Evolutionary conservation across 1,140 invertebrate species (phyloP), one percentile per base, ranked within the genome.

Genomic region (Bactericera cockerelli): DNA sequence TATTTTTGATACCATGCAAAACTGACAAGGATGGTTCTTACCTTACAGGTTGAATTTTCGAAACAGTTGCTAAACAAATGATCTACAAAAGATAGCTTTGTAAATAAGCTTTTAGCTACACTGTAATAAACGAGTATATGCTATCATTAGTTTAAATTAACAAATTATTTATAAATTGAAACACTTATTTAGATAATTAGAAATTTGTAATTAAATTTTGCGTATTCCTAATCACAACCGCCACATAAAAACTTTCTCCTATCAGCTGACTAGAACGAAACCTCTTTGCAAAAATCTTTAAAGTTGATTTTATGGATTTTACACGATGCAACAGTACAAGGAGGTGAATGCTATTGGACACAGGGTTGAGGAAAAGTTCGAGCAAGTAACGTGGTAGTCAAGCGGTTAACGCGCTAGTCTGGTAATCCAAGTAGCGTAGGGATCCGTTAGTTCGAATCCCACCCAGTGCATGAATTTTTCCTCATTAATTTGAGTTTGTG

Each of bases 21-120:
- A 49, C n/a, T 22, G 22, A 22, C 42, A 16, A n/a, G 22, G 22
- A 49, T 49, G 8, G n/a, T 36, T 49, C 42, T 49, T 49, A 49
- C 42, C 42, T 49, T 49, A 49, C 42, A 22, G 42, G 42, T 49
- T 49, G 42, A 49, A 49, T 49, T 49, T 49, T 49, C n/a, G 42
- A 49, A n/a, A 11, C 16, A 19, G 22, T 19, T 49, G 4, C n/a
- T 10, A 49, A 49, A 6, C n/a, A 49, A 49, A 49, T n/a, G 22
- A 16, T 4, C 22, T 49, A 49, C 42, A 49, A 49, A 49, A 49
- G n/a, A 22, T 11, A 49, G 19, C n/a, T 49, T 49, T 49, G 42
- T 49, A 49, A 4, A 49, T 4, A 49, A 16, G 22, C n/a, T 49
- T 6, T 19, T 22, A n/a, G 19, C 6, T 19, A 49, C n/a, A n/a